Percentiles rank a stretch among this genome's conserved stretches.
Conservation (phyloP, 2,797 vertebrate species). For the Gallinago stenura region DNA sequence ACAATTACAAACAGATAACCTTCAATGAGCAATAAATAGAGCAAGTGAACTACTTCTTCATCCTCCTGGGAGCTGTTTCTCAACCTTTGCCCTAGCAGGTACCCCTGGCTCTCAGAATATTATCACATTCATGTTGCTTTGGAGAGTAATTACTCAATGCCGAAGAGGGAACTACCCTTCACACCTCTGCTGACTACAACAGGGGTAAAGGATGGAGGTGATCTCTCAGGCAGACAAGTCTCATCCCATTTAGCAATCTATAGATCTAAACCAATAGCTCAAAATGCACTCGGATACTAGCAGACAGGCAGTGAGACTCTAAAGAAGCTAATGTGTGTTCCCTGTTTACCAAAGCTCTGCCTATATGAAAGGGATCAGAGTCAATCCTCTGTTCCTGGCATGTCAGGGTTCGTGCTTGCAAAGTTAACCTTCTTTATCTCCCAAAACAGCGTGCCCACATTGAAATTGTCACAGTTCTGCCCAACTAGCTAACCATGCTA, state of each 20-base stretch:
- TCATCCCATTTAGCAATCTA: neutral
- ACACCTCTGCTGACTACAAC: neutral
- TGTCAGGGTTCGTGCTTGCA: neutral
- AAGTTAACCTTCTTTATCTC: neutral
- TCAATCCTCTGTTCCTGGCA: neutral
- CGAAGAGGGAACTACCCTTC: neutral
- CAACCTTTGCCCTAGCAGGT: neutral
- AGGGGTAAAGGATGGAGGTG: neutral
- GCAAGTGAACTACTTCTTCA: neutral
- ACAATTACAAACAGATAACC: conserved; percentile 13
- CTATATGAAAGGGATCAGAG: neutral
- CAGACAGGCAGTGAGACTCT: neutral
- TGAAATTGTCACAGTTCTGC: neutral
- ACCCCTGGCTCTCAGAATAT: neutral
- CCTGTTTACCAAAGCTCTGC: neutral
- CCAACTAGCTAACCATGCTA: neutral
- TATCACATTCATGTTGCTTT: neutral
- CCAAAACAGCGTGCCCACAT: neutral
- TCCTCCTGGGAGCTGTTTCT: neutral
- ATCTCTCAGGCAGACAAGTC: neutral
- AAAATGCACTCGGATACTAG: neutral
- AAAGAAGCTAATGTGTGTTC: neutral
- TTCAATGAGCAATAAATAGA: neutral
- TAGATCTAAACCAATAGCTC: neutral
- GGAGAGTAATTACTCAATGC: neutral